These are phyloP conservation scores for Drosophila rubida DNA, from an alignment of 2,888 invertebrate species.

Conservation along the genomic window DNA sequence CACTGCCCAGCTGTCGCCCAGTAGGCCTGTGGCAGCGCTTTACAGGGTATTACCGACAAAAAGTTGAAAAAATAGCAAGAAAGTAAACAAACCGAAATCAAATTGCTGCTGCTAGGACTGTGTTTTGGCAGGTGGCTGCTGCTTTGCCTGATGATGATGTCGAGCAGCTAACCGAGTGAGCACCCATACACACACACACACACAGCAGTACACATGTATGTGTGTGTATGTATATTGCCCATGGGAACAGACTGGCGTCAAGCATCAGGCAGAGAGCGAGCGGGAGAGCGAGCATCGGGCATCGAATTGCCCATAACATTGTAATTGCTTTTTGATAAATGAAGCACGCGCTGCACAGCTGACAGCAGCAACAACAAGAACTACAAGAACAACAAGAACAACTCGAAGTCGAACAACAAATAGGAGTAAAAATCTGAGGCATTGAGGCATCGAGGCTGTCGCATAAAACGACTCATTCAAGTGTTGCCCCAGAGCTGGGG, in stretches of 20 bases:
- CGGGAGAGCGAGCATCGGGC: constrained; percentile 36
- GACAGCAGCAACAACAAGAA: constrained; percentile 57
- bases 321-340: constrained; percentile 78
- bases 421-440: constrained; percentile 33
- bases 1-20: not conserved
- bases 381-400: constrained; percentile 25
- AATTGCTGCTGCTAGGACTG: constrained; percentile 29
- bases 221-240: constrained; percentile 27
- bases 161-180: constrained; percentile 16
- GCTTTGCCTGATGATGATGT: constrained; percentile 22
- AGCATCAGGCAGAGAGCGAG: constrained; percentile 13
- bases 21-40: not conserved
- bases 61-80: constrained; percentile 5
- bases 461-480: constrained; percentile 73
- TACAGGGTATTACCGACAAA: constrained; percentile 7
- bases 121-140: constrained; percentile 43
- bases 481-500: constrained; percentile 59
- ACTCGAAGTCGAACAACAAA: constrained; percentile 16
- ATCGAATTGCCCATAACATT: constrained; percentile 74
- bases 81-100: constrained; percentile 34
- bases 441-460: constrained; percentile 41
- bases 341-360: constrained; percentile 78
- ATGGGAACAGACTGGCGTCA: constrained; percentile 29
- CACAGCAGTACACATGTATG: not conserved
- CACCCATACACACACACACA: not conserved